A percentile compares a stretch with the other conserved stretches of the same genome.
Conservation (phyloP, 2,888 invertebrate genomes). For the Netelia inedita region DNA sequence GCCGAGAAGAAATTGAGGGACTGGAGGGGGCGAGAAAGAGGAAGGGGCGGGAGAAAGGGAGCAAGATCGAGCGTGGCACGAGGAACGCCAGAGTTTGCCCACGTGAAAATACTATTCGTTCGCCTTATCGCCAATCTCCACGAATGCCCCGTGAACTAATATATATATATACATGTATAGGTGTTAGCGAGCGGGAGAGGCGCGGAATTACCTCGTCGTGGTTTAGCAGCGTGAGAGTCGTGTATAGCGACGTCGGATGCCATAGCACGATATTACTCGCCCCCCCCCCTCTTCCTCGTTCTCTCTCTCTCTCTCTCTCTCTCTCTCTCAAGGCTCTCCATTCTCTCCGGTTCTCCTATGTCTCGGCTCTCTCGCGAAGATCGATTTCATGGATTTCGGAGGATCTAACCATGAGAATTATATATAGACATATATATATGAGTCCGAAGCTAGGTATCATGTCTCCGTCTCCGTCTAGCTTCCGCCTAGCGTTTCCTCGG, state of each 20-base stretch:
- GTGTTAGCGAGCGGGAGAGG: conserved; percentile 20
- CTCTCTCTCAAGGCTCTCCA: conserved; percentile 12
- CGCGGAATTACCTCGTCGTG: conserved; percentile 62
- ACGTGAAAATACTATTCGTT: conserved; percentile 64
- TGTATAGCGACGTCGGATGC: conserved; percentile 37
- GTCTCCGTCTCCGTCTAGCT: conserved; percentile 40
- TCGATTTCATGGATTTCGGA: conserved; percentile 66
- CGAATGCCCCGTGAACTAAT: conserved; percentile 42
- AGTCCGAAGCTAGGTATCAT: conserved; percentile 21
- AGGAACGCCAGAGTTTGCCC: conserved; percentile 33
- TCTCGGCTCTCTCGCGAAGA: conserved; percentile 45
- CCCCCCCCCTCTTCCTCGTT: background rate
- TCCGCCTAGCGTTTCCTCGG: conserved; percentile 48
- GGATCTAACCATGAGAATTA: conserved; percentile 43
- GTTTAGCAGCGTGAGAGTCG: conserved; percentile 50
- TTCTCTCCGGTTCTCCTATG: conserved; percentile 8
- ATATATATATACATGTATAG: conserved; percentile 37
- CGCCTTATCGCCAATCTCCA: conserved; percentile 64
- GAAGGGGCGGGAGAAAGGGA: background rate
- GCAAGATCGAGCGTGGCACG: conserved; percentile 22
- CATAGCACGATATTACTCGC: conserved; percentile 57
- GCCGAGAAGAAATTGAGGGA: conserved; percentile 34
- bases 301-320: background rate
- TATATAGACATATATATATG: background rate
- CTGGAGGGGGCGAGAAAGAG: background rate